Evolutionary conservation across 2,113 vertebrate genomes (phyloP).

Genomic region (Tragelaphus scriptus): DNA sequence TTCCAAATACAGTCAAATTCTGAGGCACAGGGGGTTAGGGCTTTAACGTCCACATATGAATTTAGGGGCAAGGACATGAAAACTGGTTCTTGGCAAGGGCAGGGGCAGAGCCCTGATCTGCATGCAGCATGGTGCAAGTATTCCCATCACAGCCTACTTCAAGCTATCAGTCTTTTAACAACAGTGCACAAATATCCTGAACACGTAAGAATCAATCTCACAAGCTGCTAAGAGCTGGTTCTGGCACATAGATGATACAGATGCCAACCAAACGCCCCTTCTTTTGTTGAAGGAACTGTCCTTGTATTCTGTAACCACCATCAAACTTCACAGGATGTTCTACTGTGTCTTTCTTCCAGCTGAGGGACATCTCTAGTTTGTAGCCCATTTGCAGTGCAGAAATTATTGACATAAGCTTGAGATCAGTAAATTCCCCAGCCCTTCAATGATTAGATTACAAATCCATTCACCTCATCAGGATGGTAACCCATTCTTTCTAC

Average conservation of each 20-base stretch:
- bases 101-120: neutral
- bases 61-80: neutral
- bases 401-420: neutral
- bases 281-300: neutral
- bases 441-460: neutral
- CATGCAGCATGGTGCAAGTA: neutral
- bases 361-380: neutral
- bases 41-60: neutral
- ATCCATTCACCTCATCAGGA: neutral
- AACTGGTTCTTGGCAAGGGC: neutral
- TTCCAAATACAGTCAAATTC: neutral
- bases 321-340: neutral
- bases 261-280: neutral
- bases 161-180: neutral
- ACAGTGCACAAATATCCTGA: neutral
- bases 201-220: neutral
- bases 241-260: neutral
- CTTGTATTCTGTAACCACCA: neutral
- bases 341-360: neutral
- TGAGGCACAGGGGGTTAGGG: neutral
- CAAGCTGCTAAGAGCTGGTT: neutral
- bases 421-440: neutral
- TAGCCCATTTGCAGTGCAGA: neutral
- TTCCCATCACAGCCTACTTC: neutral
- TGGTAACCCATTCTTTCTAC: neutral